Evolutionary conservation across 1,140 invertebrate species (phyloP).

Genomic region (Caenorhabditis briggsae): DNA sequence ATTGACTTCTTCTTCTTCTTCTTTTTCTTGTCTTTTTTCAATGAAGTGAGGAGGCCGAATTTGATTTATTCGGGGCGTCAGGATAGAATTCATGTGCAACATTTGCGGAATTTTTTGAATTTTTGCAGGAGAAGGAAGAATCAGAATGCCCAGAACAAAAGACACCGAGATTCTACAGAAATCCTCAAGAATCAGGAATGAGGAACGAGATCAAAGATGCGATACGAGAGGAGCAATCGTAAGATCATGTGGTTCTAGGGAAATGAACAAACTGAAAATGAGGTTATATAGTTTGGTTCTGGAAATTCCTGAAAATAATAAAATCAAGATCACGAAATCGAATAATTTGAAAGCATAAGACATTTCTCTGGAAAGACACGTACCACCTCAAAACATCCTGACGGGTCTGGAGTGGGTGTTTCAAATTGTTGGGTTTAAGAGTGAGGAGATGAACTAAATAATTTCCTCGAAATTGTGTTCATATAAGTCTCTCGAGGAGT

Average conservation of each 20-base stretch:
- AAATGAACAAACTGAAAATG: not conserved
- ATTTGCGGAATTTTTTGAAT: not conserved
- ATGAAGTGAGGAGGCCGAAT: constrained; percentile 17
- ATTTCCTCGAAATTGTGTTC: too few relatives aligned
- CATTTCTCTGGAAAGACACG: not conserved
- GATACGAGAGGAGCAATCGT: not conserved
- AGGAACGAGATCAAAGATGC: constrained; percentile 6
- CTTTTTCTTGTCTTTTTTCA: constrained; percentile 2
- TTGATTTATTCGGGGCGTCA: not conserved
- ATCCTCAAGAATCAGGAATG: not conserved
- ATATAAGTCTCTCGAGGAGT: too few relatives aligned
- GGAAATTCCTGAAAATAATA: not conserved
- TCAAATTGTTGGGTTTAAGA: too few relatives aligned
- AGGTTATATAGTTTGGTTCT: not conserved
- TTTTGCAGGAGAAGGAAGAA: not conserved
- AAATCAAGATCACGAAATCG: not conserved
- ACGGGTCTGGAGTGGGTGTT: too few relatives aligned
- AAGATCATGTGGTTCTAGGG: not conserved
- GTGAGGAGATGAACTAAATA: too few relatives aligned
- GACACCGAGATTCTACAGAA: not conserved
- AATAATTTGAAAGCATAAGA: too few relatives aligned
- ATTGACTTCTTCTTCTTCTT: constrained; percentile 33
- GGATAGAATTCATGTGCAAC: not conserved
- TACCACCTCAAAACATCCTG: not conserved
- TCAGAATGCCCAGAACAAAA: not conserved